These are phyloP conservation scores for Sphaerophoria rueppellii DNA, from an alignment of 2,888 invertebrate species.

Conservation along the genomic window DNA sequence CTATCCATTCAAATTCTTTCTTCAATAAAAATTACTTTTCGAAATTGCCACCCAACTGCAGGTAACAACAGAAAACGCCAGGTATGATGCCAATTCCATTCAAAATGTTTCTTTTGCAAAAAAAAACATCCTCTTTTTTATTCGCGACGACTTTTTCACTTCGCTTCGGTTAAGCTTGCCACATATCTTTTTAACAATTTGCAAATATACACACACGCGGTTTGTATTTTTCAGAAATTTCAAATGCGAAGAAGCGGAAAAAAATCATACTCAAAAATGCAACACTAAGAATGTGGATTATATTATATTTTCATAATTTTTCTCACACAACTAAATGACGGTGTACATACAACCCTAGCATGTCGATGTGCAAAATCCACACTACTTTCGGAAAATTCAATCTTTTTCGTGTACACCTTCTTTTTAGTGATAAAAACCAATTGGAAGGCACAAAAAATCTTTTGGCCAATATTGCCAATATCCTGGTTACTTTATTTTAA, in stretches of 20 bases:
- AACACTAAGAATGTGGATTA: slow-evolving; percentile 29
- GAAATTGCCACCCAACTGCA: slow-evolving; percentile 50
- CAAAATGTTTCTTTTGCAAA: slow-evolving; percentile 8
- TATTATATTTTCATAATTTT: slow-evolving; percentile 55
- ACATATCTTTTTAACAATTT: not conserved
- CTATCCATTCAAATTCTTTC: slow-evolving; percentile 39
- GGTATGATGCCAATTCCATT: slow-evolving; percentile 36
- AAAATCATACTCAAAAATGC: slow-evolving; percentile 49
- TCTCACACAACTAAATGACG: not conserved
- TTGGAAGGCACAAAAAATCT: not conserved
- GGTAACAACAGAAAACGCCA: slow-evolving; percentile 1
- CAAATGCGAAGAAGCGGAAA: slow-evolving; percentile 30
- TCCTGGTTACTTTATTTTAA: too few species aligned
- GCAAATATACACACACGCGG: not conserved
- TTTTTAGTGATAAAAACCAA: not conserved
- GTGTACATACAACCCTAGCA: slow-evolving; percentile 8
- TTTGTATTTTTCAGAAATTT: slow-evolving; percentile 21
- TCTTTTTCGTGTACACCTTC: not conserved
- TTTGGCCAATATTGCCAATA: slow-evolving; percentile 2
- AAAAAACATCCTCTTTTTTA: slow-evolving; percentile 9
- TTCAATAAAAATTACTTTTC: slow-evolving; percentile 58
- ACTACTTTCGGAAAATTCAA: slow-evolving; percentile 54
- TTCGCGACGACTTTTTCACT: slow-evolving; percentile 1
- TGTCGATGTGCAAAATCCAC: slow-evolving; percentile 42
- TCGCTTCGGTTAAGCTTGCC: slow-evolving; percentile 1